A percentile compares a stretch with the other conserved stretches of the same genome.
These are phyloP conservation scores for Rafetus swinhoei DNA, from an alignment of 2,113 vertebrate genomes.

Conservation along the genomic window DNA sequence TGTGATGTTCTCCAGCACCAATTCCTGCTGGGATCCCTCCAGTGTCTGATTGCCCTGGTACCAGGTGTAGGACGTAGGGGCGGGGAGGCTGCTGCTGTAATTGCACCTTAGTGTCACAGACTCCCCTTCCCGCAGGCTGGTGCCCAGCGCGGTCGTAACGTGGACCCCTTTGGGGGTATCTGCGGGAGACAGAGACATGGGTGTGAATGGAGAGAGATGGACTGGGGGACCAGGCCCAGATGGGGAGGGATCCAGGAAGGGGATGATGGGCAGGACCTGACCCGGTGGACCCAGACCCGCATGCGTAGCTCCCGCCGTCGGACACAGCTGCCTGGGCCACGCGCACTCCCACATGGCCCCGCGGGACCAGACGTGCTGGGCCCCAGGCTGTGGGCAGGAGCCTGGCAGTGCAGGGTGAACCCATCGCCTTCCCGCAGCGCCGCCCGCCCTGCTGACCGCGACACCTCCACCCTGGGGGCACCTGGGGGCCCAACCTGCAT, in stretches of 20 bases:
- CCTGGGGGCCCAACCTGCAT: too few species aligned
- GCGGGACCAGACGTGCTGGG: background rate
- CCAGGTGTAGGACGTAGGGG: background rate
- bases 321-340: background rate
- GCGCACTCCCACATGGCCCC: background rate
- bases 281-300: background rate
- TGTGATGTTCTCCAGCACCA: background rate
- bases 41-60: constrained; percentile 21
- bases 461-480: too few species aligned
- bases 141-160: accelerated
- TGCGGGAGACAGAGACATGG: too few species aligned
- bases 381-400: too few species aligned
- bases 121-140: background rate
- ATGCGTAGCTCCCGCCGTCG: background rate
- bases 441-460: too few species aligned
- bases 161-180: too few species aligned
- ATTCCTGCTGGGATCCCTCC: background rate
- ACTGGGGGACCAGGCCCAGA: too few species aligned
- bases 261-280: too few species aligned
- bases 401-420: background rate
- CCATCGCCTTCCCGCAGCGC: background rate
- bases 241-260: too few species aligned
- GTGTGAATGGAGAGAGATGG: too few species aligned
- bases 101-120: too few species aligned
- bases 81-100: too few species aligned